Evolutionary conservation across 2,888 invertebrate species (phyloP).

Genomic region (Oasisia sp.): DNA sequence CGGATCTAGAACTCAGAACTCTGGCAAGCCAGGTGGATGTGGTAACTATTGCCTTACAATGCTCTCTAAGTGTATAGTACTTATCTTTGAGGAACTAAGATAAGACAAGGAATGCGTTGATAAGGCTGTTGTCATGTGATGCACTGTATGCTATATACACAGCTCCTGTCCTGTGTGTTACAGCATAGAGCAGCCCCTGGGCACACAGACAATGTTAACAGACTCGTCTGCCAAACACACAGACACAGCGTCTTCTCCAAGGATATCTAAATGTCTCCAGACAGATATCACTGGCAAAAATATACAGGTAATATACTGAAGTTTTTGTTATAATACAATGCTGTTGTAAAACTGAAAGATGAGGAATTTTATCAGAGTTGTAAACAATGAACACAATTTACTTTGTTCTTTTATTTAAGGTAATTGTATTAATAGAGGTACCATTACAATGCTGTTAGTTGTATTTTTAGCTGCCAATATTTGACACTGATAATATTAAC

Average conservation of each 20-base stretch:
- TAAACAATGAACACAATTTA: not conserved
- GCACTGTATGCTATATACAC: not conserved
- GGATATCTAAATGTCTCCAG: conserved; percentile 14
- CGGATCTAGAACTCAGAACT: no score
- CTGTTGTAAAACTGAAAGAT: not conserved
- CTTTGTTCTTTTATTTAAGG: not conserved
- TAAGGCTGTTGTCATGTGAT: not conserved
- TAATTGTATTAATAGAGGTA: not conserved
- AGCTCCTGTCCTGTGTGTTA: not conserved
- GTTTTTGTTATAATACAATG: not conserved
- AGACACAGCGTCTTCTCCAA: conserved; percentile 17
- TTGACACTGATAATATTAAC: no score
- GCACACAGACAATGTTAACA: not conserved
- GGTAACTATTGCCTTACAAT: no score
- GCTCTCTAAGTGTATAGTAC: no score
- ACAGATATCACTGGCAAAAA: conserved; percentile 12
- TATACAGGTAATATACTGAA: not conserved
- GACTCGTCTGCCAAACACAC: not conserved
- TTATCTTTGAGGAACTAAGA: not conserved
- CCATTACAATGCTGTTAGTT: not conserved
- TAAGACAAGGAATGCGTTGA: not conserved
- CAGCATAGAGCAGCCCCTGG: not conserved
- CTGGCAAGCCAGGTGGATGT: no score
- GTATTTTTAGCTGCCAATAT: not conserved
- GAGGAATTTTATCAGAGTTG: not conserved